A percentile compares a stretch with the other conserved stretches of the same genome.
Evolutionary conservation across 2,797 vertebrate genomes (phyloP).

Genomic region (Bradypus variegatus): DNA sequence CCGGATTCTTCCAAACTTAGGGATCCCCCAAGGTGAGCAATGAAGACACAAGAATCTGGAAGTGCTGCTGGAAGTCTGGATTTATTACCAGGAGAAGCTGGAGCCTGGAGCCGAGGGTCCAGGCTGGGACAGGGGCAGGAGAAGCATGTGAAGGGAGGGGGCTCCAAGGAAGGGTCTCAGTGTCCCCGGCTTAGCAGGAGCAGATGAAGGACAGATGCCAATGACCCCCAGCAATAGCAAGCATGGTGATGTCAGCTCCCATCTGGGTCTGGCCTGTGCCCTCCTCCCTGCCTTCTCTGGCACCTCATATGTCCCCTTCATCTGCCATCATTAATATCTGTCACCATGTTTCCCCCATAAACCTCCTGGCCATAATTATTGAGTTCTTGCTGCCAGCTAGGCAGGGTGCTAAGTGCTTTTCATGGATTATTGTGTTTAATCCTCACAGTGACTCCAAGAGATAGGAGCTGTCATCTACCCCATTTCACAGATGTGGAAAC

Average conservation of each 20-base stretch:
- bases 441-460: background rate
- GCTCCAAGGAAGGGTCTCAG: no score
- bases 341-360: background rate
- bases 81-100: background rate
- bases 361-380: background rate
- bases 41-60: background rate
- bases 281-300: background rate
- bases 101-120: accelerated
- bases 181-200: background rate
- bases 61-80: background rate
- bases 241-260: background rate
- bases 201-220: constrained; percentile 44
- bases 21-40: no score
- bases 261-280: no score
- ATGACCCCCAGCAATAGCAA: background rate
- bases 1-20: background rate
- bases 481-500: background rate
- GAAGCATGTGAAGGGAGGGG: background rate
- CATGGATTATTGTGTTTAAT: accelerated
- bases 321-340: background rate
- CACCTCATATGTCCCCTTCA: background rate
- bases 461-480: background rate
- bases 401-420: background rate
- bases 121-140: background rate
- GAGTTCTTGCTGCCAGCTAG: no score